phyloP scores from a whole-genome alignment of 2,113 vertebrate genomes.

The Equus przewalskii region DNA sequence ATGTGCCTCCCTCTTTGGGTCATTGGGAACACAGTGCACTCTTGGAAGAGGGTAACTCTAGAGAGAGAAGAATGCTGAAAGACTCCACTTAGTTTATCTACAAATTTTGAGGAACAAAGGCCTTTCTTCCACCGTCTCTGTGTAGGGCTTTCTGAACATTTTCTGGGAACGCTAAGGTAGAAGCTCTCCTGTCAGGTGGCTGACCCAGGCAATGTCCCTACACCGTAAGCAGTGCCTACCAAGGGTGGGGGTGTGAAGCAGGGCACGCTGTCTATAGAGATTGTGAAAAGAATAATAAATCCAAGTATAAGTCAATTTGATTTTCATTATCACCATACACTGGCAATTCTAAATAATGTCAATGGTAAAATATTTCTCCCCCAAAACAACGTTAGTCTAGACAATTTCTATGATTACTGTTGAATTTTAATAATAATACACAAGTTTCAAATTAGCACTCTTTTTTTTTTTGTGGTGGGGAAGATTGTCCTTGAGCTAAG shows the following conservation, averaged over 20 bases:
- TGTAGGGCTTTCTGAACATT: background rate
- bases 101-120: background rate
- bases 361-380: background rate
- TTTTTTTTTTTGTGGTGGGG: too few species aligned
- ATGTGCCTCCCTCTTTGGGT: background rate
- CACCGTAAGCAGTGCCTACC: background rate
- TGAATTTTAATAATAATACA: background rate
- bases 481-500: too few species aligned
- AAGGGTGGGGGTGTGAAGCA: background rate
- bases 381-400: background rate
- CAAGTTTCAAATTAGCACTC: background rate
- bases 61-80: background rate
- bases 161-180: background rate
- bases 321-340: background rate
- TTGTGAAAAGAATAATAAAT: background rate
- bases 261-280: background rate
- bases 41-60: background rate
- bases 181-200: background rate
- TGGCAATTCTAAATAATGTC: conserved; percentile 7
- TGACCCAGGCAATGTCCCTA: background rate
- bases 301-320: background rate
- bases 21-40: background rate
- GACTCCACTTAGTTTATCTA: background rate
- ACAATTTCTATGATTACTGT: background rate
- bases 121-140: background rate